Conservation (phyloP, 2,797 vertebrate genomes). For the Micrastur ruficollis region DNA sequence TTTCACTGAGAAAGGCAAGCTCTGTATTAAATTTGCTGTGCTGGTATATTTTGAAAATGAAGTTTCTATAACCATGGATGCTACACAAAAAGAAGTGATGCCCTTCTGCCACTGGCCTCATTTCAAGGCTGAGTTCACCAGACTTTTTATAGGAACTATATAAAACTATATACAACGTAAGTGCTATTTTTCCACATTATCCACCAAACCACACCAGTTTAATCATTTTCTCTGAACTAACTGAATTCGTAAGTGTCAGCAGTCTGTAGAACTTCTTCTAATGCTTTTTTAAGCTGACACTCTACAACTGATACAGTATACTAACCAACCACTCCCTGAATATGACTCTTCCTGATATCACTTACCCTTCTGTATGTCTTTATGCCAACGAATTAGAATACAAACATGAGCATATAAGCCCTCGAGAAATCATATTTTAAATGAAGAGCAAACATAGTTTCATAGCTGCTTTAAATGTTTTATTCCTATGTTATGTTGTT, state of each 20-base stretch:
- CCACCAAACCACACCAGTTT: neutral
- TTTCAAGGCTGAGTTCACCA: neutral
- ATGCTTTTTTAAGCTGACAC: neutral
- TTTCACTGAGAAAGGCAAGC: neutral
- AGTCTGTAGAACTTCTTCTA: neutral
- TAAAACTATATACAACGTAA: neutral
- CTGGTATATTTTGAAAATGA: neutral
- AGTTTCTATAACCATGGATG: neutral
- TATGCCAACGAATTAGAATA: neutral
- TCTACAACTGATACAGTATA: neutral
- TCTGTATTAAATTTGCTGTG: neutral
- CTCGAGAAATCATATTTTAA: neutral
- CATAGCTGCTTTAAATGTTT: neutral
- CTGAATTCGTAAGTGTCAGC: neutral
- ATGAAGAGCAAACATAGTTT: neutral
- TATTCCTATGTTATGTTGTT: neutral
- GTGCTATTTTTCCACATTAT: neutral
- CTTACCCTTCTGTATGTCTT: neutral
- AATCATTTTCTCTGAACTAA: neutral
- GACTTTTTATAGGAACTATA: neutral
- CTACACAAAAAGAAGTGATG: neutral
- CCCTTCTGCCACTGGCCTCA: neutral
- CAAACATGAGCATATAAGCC: neutral
- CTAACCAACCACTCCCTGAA: neutral
- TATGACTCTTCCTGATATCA: neutral